Evolutionary conservation across 2,888 invertebrate species (phyloP), one percentile per base, ranked within the genome.

Genomic region (Plebejus argus): DNA sequence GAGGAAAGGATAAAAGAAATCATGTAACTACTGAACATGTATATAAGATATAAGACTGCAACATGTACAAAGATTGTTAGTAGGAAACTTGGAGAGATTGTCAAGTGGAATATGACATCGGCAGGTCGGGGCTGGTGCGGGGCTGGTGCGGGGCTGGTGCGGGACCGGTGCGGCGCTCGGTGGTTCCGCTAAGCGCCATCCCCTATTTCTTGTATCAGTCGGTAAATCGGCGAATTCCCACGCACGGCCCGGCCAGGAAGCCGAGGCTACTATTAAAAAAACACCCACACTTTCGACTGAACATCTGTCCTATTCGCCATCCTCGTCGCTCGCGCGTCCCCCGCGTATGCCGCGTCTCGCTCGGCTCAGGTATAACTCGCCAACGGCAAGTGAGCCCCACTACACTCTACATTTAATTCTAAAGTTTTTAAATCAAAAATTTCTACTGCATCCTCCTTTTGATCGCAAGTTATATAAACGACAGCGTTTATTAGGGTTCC

Each of bases 251-350:
- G 80, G 86, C 82, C 88, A 87, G 89, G 88, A 88, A 87, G 85
- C 84, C 78, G 76, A 79, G 80, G 81, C 85, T 83, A 82, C 80
- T 81, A 82, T 89, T 87, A 84, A 90, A 87, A 87, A 86, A 83
- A 82, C 86, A 85, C 92, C 90, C 91, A 90, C 92, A 91, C 84
- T 88, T 88, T 88, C 84, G 86, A 86, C 84, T 79, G 89, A 92
- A 91, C 92, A 92, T 91, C 91, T 92, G 91, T 90, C 92, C 83
- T 80, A 76, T 79, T 81, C 79, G 79, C 82, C 81, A 77, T 85
- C 86, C 76, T 82, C 83, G 49, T 87, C 83, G 61, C 61, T 61
- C 83, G 7, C n/a, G 1, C 7, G 3, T 4, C 12, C 61, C 45
- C 12, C 49, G 5, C 3, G 15, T 78, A 78, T 83, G 3, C 49